Evolutionary conservation across 1,140 invertebrate genomes (phyloP), one percentile per base, ranked within the genome.

Genomic region (Heterodera schachtii): DNA sequence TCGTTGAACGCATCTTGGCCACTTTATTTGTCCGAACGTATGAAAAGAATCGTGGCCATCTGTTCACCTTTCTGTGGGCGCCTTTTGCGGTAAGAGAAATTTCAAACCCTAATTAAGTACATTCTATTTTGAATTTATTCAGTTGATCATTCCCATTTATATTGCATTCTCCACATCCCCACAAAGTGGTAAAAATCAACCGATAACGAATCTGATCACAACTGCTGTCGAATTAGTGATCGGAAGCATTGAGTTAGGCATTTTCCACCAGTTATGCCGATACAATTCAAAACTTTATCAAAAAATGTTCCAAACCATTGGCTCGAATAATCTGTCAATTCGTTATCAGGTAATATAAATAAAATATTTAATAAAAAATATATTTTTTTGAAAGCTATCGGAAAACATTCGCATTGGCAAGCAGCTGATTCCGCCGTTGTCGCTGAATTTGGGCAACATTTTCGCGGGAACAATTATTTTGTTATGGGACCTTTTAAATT

Each of bases 1-100:
- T 78, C n/a, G 69, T 78, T 16, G 76, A 78, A 67, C 43, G 76
- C 21, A 19, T 78, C 6, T 44, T 78, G 60, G 76, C 76, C 3
- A 78, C 64, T 41, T 4, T 41, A 8, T 16, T 64, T 5, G 43
- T 69, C 43, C 21, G 43, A 64, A 41, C 64, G n/a, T 78, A 78
- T 67, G 76, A 78, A 44, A 21, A 67, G 21, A n/a, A 47, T 47
- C 57, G 76, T 43, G 64, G 19, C 7, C 7, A n/a, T 41, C 31
- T 43, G 31, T 71, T 71, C 69, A 41, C 69, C 9, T 19, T 71
- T n/a, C 43, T 41, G 9, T 71, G 69, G 69, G 41, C 2, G 31
- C 69, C 44, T 19, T 43, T 71, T 31, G 69, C 44, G 69, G 69
- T 71, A 19, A 31, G 31, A 31, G 31, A 0, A 31, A 31, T 31